A percentile compares a stretch with the other conserved stretches of the same genome.
Evolutionary conservation across 53 echinoderm and acorn worm species (phyloP).

Genomic region (Mesocentrotus franciscanus): DNA sequence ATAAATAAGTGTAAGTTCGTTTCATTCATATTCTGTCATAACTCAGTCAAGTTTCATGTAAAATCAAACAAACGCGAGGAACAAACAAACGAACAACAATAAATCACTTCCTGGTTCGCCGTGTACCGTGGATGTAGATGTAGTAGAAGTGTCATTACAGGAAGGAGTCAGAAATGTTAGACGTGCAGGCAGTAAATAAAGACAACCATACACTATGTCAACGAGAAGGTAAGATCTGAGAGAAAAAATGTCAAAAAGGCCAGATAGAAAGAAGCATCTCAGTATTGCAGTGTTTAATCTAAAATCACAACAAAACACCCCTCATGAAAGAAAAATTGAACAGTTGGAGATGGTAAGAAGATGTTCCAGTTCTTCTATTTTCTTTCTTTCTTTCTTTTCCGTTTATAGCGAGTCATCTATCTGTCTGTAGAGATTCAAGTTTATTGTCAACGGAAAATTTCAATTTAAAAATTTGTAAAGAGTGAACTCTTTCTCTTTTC

Average conservation of each 20-base stretch:
- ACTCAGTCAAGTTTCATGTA: neutral
- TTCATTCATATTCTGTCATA: neutral
- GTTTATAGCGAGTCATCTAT: neutral
- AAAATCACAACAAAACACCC: neutral
- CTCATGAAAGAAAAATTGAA: neutral
- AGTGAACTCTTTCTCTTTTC: neutral
- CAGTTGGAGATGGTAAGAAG: neutral
- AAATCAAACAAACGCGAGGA: neutral
- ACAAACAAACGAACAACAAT: too few relatives aligned
- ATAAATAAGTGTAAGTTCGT: neutral
- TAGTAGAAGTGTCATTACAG: neutral
- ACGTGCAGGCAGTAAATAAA: neutral
- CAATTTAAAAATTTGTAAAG: slow-evolving; percentile 49
- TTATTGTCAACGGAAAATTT: slow-evolving; percentile 24
- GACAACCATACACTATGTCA: neutral
- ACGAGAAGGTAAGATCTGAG: too few relatives aligned
- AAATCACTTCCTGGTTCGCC: too few relatives aligned
- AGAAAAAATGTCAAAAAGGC: too few relatives aligned
- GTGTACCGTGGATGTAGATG: too few relatives aligned
- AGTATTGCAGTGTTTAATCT: too few relatives aligned
- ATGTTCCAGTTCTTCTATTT: neutral
- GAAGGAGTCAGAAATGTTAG: neutral
- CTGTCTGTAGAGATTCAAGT: slow-evolving; percentile 8
- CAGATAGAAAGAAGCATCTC: too few relatives aligned
- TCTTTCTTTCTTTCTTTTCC: neutral